Evolutionary conservation across 2,888 invertebrate species (phyloP).

Genomic region (Pachycephus smyrnensis): DNA sequence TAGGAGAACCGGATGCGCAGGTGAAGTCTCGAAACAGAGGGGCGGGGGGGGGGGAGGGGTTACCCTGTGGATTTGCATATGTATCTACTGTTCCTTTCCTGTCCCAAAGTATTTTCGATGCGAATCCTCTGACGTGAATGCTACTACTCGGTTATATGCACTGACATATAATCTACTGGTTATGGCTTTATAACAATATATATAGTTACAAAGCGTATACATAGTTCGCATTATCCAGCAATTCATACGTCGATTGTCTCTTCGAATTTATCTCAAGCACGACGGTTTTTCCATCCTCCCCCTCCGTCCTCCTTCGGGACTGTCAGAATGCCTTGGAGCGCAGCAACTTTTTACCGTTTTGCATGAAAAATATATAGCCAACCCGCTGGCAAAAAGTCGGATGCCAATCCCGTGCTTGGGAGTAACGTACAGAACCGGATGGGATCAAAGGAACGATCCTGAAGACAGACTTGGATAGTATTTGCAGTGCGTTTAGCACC

Average conservation of each 20-base stretch:
- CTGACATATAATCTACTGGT: constrained; percentile 28
- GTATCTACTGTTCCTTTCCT: constrained; percentile 42
- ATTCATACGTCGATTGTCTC: constrained; percentile 45
- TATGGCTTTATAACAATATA: background rate
- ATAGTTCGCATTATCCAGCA: constrained; percentile 51
- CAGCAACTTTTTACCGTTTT: background rate
- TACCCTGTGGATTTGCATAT: constrained; percentile 51
- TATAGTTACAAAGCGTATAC: background rate
- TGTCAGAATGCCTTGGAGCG: background rate
- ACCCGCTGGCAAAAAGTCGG: background rate
- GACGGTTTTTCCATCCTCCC: background rate
- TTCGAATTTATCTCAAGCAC: background rate
- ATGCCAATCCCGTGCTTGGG: background rate
- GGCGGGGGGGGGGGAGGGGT: constrained; percentile 7
- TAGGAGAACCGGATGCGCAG: constrained; percentile 62
- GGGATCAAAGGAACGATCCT: background rate
- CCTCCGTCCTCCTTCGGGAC: background rate
- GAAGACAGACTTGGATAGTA: background rate
- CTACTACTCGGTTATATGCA: constrained; percentile 28
- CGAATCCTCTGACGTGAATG: background rate
- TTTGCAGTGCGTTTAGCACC: background rate
- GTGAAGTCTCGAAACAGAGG: constrained; percentile 47
- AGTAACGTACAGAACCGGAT: background rate
- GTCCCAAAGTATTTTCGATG: background rate
- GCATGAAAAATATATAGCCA: background rate